phyloP scores from a whole-genome alignment of 2,797 vertebrate species.

The Simalia tracyae region DNA sequence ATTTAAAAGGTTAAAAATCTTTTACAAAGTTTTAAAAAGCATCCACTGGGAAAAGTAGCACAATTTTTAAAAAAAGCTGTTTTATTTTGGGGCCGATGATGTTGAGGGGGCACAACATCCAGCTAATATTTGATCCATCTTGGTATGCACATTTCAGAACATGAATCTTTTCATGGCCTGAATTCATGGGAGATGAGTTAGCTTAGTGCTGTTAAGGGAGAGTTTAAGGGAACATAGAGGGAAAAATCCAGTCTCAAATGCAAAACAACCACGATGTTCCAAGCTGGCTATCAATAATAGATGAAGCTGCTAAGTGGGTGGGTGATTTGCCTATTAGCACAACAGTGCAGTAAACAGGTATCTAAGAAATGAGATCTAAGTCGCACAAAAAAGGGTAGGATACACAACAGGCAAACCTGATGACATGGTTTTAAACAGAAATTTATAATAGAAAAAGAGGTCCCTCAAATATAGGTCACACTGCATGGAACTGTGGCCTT shows the following conservation, averaged over 20 bases:
- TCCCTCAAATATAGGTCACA: fast-evolving
- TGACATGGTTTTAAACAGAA: conserved; percentile 34
- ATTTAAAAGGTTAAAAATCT: neutral
- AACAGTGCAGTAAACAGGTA: conserved; percentile 57
- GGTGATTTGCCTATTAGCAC: conserved; percentile 40
- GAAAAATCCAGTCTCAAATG: conserved; percentile 23
- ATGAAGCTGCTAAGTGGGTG: conserved; percentile 19
- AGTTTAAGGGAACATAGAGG: neutral
- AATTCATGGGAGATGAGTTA: neutral
- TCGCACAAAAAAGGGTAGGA: conserved; percentile 26
- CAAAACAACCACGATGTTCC: conserved; percentile 49
- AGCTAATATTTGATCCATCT: neutral
- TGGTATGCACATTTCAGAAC: neutral
- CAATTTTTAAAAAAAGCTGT: neutral
- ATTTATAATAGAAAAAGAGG: neutral
- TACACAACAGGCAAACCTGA: neutral
- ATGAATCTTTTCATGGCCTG: fast-evolving
- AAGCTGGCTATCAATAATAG: conserved; percentile 60
- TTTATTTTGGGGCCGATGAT: neutral
- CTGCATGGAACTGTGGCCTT: neutral
- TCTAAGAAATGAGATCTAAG: conserved; percentile 50
- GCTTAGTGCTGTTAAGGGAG: fast-evolving
- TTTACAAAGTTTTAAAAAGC: neutral
- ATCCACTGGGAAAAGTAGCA: neutral
- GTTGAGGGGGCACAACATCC: neutral